Conservation (phyloP, 2,113 vertebrate genomes). For the Alectura lathami region DNA sequence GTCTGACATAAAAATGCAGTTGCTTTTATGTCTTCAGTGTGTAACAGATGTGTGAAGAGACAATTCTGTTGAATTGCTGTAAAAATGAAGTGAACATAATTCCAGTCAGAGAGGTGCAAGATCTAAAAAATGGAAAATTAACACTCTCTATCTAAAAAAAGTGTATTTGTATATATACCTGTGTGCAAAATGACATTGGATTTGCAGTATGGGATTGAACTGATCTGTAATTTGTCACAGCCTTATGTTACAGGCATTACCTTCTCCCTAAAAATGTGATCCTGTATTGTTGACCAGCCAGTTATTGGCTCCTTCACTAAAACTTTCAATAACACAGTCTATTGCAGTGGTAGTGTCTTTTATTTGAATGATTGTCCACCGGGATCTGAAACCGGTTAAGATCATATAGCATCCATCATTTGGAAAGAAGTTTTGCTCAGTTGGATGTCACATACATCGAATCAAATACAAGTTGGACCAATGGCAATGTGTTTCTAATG, state of each 20-base stretch:
- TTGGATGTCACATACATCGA: not conserved
- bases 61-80: not conserved
- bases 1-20: not conserved
- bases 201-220: not conserved
- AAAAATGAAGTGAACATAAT: not conserved
- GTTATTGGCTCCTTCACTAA: not conserved
- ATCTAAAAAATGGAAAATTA: not conserved
- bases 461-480: not conserved
- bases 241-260: not conserved
- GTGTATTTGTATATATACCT: not conserved
- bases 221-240: not conserved
- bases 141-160: not conserved
- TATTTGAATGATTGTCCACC: not conserved
- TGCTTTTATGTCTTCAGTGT: not conserved
- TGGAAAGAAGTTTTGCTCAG: not conserved
- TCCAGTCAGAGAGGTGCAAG: not conserved
- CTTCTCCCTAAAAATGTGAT: not conserved
- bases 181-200: not conserved
- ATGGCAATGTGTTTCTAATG: not conserved
- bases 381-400: not conserved
- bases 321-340: not conserved
- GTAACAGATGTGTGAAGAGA: not conserved
- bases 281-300: not conserved
- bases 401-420: not conserved
- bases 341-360: not conserved